These are phyloP conservation scores for Brachionus paranguensis DNA, from an alignment of 1,140 invertebrate genomes.

Conservation along the genomic window DNA sequence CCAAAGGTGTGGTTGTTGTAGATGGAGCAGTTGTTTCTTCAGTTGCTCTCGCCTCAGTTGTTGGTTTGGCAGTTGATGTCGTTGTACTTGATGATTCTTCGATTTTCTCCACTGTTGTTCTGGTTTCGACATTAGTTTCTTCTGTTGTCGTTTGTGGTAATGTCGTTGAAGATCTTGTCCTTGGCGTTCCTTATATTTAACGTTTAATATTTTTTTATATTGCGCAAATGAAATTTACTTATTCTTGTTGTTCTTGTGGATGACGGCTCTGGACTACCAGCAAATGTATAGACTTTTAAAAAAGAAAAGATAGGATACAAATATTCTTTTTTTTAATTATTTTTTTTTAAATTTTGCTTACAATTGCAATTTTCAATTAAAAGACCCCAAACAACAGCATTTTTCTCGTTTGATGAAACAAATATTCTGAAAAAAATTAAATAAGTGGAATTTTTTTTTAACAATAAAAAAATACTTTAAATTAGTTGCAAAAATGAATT, in stretches of 20 bases:
- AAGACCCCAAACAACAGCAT: background rate
- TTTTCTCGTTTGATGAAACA: background rate
- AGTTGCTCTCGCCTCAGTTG: background rate
- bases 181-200: background rate
- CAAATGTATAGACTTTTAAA: background rate
- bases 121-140: background rate
- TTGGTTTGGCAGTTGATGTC: background rate
- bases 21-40: background rate
- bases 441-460: background rate
- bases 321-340: too few relatives aligned
- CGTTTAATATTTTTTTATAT: too few relatives aligned
- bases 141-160: background rate
- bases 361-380: background rate
- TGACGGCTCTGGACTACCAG: background rate
- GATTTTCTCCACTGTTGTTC: background rate
- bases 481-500: background rate
- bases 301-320: too few relatives aligned
- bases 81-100: background rate
- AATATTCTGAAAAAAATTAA: background rate
- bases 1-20: background rate
- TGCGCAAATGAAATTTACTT: background rate
- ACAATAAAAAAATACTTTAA: background rate
- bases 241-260: background rate
- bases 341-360: background rate
- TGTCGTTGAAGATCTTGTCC: background rate